These are phyloP conservation scores for Eulithis prunata DNA, from an alignment of 2,888 invertebrate genomes.

Conservation along the genomic window DNA sequence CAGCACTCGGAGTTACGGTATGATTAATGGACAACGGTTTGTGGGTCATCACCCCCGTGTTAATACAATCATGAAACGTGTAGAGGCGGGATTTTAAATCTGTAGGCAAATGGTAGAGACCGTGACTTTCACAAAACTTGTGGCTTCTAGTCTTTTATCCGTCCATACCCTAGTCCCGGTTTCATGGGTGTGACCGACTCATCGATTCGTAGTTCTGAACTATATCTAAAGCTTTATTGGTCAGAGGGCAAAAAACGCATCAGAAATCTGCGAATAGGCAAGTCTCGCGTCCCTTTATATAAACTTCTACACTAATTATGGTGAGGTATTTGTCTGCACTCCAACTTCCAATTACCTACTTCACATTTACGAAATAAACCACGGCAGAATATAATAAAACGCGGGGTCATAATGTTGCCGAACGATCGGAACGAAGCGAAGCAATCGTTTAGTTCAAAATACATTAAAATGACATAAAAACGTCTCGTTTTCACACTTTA, in stretches of 20 bases:
- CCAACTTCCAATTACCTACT: constrained; percentile 2
- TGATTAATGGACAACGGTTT: constrained; percentile 54
- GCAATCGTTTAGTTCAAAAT: constrained; percentile 55
- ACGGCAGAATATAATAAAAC: constrained; percentile 47
- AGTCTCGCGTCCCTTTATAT: too few relatives aligned
- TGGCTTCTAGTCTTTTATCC: not conserved
- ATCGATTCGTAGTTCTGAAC: too few relatives aligned
- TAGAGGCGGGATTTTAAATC: constrained; percentile 24
- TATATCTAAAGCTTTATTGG: too few relatives aligned
- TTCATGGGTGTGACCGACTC: too few relatives aligned
- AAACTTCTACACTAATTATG: too few relatives aligned
- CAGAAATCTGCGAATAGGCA: too few relatives aligned
- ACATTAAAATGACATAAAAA: constrained; percentile 59
- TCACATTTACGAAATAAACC: constrained; percentile 29
- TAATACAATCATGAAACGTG: constrained; percentile 45
- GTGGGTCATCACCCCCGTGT: constrained; percentile 48
- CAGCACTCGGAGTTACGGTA: constrained; percentile 46
- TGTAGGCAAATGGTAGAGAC: constrained; percentile 6
- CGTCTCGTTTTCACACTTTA: constrained; percentile 42
- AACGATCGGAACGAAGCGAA: constrained; percentile 55
- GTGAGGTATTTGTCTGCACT: not conserved
- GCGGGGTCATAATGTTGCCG: constrained; percentile 49
- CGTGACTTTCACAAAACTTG: too few relatives aligned
- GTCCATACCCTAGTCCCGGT: too few relatives aligned
- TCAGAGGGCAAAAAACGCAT: too few relatives aligned